A percentile compares a stretch with the other conserved stretches of the same genome.
Conservation (phyloP, 1,140 invertebrate genomes). For the Orius insidiosus region DNA sequence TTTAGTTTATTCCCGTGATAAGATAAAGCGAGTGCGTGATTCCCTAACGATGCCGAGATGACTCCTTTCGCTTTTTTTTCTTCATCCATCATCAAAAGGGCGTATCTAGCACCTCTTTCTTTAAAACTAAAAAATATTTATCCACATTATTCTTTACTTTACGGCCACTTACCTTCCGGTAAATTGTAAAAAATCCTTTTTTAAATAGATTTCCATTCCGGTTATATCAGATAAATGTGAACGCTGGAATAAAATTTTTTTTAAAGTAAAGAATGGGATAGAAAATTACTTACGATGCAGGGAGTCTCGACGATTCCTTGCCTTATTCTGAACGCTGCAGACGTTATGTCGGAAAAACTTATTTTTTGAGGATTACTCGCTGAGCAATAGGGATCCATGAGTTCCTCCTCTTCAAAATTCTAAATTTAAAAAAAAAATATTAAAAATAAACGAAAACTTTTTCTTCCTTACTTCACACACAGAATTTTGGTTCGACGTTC, state of each 20-base stretch:
- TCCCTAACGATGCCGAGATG: conserved; percentile 81
- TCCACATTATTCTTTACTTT: conserved; percentile 1
- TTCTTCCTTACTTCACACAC: too few species aligned
- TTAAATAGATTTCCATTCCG: conserved; percentile 76
- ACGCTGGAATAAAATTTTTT: conserved; percentile 32
- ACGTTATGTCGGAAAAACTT: conserved; percentile 73
- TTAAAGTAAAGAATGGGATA: conserved; percentile 6
- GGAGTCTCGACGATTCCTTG: conserved; percentile 66
- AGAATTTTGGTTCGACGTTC: too few species aligned
- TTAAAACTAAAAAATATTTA: conserved; percentile 54
- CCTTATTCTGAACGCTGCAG: conserved; percentile 75
- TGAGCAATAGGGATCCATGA: conserved; percentile 12
- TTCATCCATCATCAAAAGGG: conserved; percentile 52
- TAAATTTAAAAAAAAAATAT: background rate
- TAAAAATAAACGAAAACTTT: background rate
- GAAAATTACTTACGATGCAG: conserved; percentile 49
- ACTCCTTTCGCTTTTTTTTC: conserved; percentile 60
- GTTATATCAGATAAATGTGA: conserved; percentile 59
- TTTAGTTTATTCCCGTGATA: conserved; percentile 69
- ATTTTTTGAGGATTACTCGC: conserved; percentile 27
- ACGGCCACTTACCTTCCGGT: conserved; percentile 56
- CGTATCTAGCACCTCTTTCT: conserved; percentile 78
- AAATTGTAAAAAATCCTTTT: conserved; percentile 82
- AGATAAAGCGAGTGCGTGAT: conserved; percentile 74
- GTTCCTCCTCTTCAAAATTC: background rate